These are phyloP conservation scores for Acanthurus lineatus DNA, from an alignment of 2,797 vertebrate species.

Conservation along the genomic window DNA sequence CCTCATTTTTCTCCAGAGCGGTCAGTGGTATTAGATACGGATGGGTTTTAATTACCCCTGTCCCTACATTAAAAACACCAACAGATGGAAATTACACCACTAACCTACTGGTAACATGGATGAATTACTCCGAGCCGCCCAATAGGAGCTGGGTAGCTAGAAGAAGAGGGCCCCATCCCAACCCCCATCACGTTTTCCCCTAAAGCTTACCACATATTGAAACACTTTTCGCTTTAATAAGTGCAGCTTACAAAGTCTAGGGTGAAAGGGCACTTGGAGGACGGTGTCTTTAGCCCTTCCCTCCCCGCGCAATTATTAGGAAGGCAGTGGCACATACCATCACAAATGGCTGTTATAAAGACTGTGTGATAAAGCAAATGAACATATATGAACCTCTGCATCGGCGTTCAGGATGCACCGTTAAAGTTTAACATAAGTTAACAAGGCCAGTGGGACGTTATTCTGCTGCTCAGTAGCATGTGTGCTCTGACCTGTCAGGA, in stretches of 20 bases:
- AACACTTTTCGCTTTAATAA: conserved; percentile 99
- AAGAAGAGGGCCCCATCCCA: conserved; percentile 75
- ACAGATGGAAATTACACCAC: conserved; percentile 53
- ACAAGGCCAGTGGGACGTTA: conserved; percentile 22
- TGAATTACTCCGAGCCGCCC: conserved; percentile 61
- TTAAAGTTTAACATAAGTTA: conserved; percentile 6
- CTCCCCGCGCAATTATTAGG: conserved; percentile 86
- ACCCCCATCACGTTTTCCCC: conserved; percentile 80
- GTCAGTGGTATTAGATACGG: conserved; percentile 44
- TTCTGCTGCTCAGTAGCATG: conserved; percentile 38
- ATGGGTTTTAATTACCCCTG: conserved; percentile 42
- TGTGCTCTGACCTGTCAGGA: conserved; percentile 17
- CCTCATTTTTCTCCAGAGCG: conserved; percentile 3
- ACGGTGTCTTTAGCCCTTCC: conserved; percentile 90
- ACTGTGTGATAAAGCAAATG: conserved; percentile 50
- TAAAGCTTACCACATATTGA: conserved; percentile 94
- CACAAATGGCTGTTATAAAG: conserved; percentile 74
- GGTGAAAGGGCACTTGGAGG: conserved; percentile 98
- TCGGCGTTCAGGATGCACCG: conserved; percentile 25
- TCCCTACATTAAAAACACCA: conserved; percentile 47
- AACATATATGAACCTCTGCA: conserved; percentile 33
- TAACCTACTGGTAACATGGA: conserved; percentile 59
- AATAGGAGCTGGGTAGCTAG: conserved; percentile 59
- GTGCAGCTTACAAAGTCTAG: conserved; percentile 93
- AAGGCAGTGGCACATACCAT: conserved; percentile 82